Evolutionary conservation across 2,888 invertebrate species (phyloP).

Genomic region (Campoplex nolae): DNA sequence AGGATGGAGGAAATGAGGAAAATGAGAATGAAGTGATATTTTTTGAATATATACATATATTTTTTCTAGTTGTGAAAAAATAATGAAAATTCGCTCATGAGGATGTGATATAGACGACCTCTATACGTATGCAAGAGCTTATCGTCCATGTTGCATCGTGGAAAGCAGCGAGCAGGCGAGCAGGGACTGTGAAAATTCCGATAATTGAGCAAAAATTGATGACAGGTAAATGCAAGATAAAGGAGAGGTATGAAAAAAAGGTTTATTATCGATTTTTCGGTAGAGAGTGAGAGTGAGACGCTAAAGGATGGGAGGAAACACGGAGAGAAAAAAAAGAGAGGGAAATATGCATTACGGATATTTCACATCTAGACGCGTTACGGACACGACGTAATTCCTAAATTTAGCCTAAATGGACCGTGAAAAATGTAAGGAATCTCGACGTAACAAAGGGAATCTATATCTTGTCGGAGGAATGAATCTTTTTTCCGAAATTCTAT

Average conservation of each 20-base stretch:
- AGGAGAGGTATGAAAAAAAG: slow-evolving; percentile 18
- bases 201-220: slow-evolving; percentile 40
- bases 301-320: neutral
- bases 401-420: slow-evolving; percentile 40
- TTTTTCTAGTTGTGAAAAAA: neutral
- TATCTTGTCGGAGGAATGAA: neutral
- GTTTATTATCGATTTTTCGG: slow-evolving; percentile 70
- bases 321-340: neutral
- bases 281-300: slow-evolving; percentile 43
- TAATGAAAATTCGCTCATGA: neutral
- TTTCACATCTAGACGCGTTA: slow-evolving; percentile 16
- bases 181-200: slow-evolving; percentile 31
- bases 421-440: slow-evolving; percentile 41
- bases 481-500: neutral
- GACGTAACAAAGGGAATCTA: neutral
- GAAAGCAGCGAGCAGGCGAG: neutral
- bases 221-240: slow-evolving; percentile 17
- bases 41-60: neutral
- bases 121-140: neutral
- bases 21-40: no score
- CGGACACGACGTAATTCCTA: slow-evolving; percentile 37
- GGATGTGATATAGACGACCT: neutral
- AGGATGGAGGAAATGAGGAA: no score
- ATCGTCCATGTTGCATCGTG: slow-evolving; percentile 9
- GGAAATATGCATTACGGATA: neutral